phyloP scores from a whole-genome alignment of 2,797 vertebrate species.

The Limnodromus scolopaceus region DNA sequence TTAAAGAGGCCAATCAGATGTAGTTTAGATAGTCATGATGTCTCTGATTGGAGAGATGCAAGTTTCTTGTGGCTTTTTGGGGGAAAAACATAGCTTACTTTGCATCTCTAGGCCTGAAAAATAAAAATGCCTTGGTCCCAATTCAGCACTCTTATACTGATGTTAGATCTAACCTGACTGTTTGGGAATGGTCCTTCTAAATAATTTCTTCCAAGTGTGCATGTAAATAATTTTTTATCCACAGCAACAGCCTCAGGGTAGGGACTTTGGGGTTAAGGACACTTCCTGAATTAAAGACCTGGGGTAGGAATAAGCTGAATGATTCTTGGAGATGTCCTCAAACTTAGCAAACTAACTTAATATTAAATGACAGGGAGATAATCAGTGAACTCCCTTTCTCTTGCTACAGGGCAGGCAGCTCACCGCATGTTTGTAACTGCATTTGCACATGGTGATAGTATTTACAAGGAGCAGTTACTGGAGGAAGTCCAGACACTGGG shows the following conservation, averaged over 20 bases:
- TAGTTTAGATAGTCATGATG: conserved; percentile 73
- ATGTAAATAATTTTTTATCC: background rate
- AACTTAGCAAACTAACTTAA: background rate
- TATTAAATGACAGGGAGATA: background rate
- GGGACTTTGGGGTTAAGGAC: background rate
- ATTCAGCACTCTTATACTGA: background rate
- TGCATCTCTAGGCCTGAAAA: conserved; percentile 20
- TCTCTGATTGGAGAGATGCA: conserved; percentile 81
- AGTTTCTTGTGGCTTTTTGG: conserved; percentile 64
- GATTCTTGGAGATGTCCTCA: background rate
- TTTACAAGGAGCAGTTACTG: background rate
- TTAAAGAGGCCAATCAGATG: conserved; percentile 79
- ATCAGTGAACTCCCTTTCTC: background rate
- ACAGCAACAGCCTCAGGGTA: rapidly evolving
- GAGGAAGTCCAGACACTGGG: background rate
- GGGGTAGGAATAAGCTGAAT: background rate
- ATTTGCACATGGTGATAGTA: background rate
- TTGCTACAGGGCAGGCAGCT: background rate
- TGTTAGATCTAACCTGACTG: background rate
- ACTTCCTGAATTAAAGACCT: background rate
- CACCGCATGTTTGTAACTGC: background rate
- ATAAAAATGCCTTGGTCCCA: background rate
- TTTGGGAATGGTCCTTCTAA: background rate
- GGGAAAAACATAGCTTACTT: conserved; percentile 11
- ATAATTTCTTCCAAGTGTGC: background rate